These are phyloP conservation scores for Anticlea derivata DNA, from an alignment of 2,888 invertebrate genomes.

Conservation along the genomic window DNA sequence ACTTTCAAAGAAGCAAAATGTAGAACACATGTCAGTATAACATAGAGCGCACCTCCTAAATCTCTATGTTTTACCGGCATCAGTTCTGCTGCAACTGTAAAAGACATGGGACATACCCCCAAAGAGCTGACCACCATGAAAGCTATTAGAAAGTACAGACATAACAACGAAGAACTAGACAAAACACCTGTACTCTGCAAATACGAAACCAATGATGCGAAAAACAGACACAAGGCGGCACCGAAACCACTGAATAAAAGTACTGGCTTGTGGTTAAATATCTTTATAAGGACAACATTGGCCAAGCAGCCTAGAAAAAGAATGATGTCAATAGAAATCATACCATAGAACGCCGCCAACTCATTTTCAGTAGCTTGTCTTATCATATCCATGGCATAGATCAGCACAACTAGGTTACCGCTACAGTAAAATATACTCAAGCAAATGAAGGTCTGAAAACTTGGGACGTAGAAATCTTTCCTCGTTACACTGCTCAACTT, in stretches of 20 bases:
- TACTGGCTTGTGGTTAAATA: constrained; percentile 19
- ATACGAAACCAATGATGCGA: constrained; percentile 5
- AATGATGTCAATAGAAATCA: constrained; percentile 11
- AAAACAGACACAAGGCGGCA: constrained; percentile 2
- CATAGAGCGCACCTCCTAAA: constrained; percentile 20
- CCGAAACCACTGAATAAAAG: constrained; percentile 9
- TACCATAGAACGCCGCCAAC: constrained; percentile 11
- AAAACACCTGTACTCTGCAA: constrained; percentile 10
- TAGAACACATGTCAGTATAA: constrained; percentile 10
- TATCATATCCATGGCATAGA: constrained; percentile 18
- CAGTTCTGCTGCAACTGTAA: constrained; percentile 18
- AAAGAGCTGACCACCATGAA: constrained; percentile 11
- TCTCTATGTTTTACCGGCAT: constrained; percentile 30
- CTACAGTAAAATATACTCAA: constrained; percentile 18
- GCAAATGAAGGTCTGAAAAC: constrained; percentile 14
- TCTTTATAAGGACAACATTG: constrained; percentile 6
- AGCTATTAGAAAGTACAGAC: constrained; percentile 21
- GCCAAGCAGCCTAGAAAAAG: constrained; percentile 3
- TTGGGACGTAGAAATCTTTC: constrained; percentile 22
- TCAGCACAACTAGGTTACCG: constrained; percentile 19
- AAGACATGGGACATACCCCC: constrained; percentile 7
- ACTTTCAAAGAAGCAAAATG: constrained; percentile 21
- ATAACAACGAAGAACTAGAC: constrained; percentile 8
- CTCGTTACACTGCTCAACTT: constrained; percentile 2
- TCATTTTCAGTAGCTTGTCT: constrained; percentile 11